Evolutionary conservation across 2,113 vertebrate genomes (phyloP).

Genomic region (Aythya baeri): DNA sequence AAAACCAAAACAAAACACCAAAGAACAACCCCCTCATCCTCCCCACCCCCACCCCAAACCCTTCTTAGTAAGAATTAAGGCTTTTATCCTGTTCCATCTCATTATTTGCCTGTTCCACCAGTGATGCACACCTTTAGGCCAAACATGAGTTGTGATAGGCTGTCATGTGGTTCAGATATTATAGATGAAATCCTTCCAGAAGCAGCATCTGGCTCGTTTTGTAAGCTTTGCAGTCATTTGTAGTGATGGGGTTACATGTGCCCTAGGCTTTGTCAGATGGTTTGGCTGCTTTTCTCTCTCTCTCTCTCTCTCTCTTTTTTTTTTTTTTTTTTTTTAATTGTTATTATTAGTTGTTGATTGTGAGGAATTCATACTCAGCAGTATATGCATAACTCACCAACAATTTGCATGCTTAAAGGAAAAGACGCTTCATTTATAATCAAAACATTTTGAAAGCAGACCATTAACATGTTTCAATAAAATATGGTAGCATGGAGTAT

Average conservation of each 20-base stretch:
- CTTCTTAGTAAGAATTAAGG: conserved; percentile 11
- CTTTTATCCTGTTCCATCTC: not conserved
- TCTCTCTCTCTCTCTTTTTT: not conserved
- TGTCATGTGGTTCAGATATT: conserved; percentile 58
- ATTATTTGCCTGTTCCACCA: conserved; percentile 3
- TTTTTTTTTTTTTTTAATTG: not conserved
- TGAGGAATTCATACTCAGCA: conserved; percentile 9
- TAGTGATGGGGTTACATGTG: conserved; percentile 67
- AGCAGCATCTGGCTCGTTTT: conserved; percentile 73
- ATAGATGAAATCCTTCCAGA: conserved; percentile 75
- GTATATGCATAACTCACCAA: not conserved
- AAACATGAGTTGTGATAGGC: conserved; percentile 66
- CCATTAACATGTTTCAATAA: not conserved
- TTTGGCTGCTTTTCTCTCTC: conserved; percentile 58
- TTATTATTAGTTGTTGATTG: conserved; percentile 31
- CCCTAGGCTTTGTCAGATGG: conserved; percentile 73
- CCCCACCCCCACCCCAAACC: too few relatives aligned
- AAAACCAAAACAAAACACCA: not conserved
- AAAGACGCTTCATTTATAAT: conserved; percentile 6
- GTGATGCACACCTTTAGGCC: conserved; percentile 65
- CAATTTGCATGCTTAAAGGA: conserved; percentile 25
- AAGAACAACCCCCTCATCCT: not conserved
- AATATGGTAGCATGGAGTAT: not conserved
- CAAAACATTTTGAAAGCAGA: conserved; percentile 21
- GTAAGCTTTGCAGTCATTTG: conserved; percentile 69